A percentile compares a stretch with the other conserved stretches of the same genome.
These are phyloP conservation scores for Halichoeres trimaculatus DNA, from an alignment of 2,113 vertebrate species.

Conservation along the genomic window DNA sequence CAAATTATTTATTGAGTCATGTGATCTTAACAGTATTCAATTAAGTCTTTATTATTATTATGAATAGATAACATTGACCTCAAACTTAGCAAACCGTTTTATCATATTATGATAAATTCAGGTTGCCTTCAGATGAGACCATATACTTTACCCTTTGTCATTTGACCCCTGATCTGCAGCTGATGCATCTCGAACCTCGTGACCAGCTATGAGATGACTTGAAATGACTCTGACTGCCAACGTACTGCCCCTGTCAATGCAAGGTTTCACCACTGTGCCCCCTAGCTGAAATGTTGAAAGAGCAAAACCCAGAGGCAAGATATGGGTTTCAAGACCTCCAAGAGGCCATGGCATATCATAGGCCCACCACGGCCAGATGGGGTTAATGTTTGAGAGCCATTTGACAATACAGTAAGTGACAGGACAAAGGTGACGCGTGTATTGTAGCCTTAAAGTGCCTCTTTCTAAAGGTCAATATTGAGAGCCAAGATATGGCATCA, in stretches of 20 bases:
- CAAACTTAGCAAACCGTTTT: neutral
- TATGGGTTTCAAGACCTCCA: constrained; percentile 86
- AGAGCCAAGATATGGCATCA: constrained; percentile 69
- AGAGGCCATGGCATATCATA: constrained; percentile 82
- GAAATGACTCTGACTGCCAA: constrained; percentile 74
- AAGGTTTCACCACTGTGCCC: constrained; percentile 71
- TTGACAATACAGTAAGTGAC: constrained; percentile 85
- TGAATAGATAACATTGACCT: constrained; percentile 3
- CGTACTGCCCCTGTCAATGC: constrained; percentile 77
- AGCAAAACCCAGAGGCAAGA: constrained; percentile 82
- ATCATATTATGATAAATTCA: constrained; percentile 44
- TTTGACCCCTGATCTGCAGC: constrained; percentile 49
- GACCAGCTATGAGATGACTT: constrained; percentile 52
- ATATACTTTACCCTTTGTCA: constrained; percentile 50
- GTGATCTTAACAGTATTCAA: neutral
- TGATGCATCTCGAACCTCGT: constrained; percentile 58
- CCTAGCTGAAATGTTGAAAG: constrained; percentile 79
- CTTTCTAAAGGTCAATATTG: constrained; percentile 89
- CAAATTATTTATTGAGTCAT: neutral
- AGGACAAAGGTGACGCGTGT: constrained; percentile 82
- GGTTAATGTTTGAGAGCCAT: constrained; percentile 87
- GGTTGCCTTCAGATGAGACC: constrained; percentile 51
- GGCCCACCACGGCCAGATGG: constrained; percentile 83
- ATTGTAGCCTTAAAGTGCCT: constrained; percentile 82
- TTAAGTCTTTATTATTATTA: constrained; percentile 1